These are phyloP conservation scores for Bergia sp. DNA, from an alignment of 92 coral and sea anemone genomes.

Conservation along the genomic window DNA sequence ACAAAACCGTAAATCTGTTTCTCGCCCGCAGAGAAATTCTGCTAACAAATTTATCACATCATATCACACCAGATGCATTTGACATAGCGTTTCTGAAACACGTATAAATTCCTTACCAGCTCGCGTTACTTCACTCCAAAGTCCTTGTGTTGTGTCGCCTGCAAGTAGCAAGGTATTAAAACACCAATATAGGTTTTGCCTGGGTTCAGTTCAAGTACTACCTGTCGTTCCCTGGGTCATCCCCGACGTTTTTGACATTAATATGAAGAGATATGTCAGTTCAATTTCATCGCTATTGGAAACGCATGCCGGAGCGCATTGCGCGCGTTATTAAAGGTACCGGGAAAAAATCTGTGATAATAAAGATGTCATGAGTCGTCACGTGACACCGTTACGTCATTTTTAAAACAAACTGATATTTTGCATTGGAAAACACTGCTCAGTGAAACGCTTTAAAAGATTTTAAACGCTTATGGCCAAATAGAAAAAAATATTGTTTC, in stretches of 20 bases:
- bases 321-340: too few species aligned
- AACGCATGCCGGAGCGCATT: neutral
- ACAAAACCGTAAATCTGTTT: neutral
- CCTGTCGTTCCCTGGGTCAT: neutral
- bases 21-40: neutral
- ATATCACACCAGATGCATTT: conserved; percentile 9
- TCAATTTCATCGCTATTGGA: neutral
- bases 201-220: neutral
- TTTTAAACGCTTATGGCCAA: too few species aligned
- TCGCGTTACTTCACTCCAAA: neutral
- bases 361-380: too few species aligned
- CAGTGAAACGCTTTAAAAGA: too few species aligned
- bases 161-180: neutral
- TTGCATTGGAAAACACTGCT: too few species aligned
- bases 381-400: too few species aligned
- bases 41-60: neutral
- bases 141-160: neutral
- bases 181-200: neutral
- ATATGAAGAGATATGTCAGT: neutral
- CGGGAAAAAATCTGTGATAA: too few species aligned
- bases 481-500: too few species aligned
- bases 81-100: neutral
- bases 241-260: neutral
- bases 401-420: too few species aligned
- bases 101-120: neutral